phyloP scores from a whole-genome alignment of 1,140 invertebrate genomes.

The Drosophila nebulosa region DNA sequence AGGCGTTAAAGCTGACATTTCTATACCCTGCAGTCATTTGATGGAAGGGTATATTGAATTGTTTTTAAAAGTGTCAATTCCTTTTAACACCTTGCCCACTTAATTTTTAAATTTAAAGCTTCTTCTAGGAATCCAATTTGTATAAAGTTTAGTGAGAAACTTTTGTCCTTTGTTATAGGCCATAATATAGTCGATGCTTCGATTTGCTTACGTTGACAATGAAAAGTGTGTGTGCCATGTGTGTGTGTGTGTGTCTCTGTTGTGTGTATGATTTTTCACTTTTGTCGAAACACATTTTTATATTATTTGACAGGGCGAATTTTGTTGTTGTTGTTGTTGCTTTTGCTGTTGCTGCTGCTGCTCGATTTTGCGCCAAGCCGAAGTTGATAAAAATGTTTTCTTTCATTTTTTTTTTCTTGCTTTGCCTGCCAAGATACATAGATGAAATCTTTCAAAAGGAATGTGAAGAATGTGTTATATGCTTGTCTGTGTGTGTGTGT shows the following conservation, averaged over 20 bases:
- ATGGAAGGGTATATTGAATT: neutral
- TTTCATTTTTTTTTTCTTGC: neutral
- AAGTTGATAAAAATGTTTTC: conserved; percentile 60
- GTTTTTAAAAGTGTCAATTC: too few species aligned
- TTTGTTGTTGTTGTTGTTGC: conserved; percentile 40
- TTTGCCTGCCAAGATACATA: conserved; percentile 17
- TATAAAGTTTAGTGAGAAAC: too few species aligned
- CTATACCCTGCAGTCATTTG: neutral
- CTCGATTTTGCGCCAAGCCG: conserved; percentile 30
- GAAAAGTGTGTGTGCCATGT: conserved; percentile 52
- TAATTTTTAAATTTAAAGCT: too few species aligned
- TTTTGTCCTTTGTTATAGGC: too few species aligned
- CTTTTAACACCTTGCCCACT: too few species aligned
- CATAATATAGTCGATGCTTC: neutral
- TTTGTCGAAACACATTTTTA: conserved; percentile 65
- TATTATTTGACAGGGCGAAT: conserved; percentile 65
- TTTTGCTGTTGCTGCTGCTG: conserved; percentile 42
- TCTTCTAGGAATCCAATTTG: too few species aligned
- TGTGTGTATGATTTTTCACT: conserved; percentile 70
- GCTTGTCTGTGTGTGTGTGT: conserved; percentile 1
- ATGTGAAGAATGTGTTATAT: conserved; percentile 3
- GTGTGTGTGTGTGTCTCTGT: conserved; percentile 35
- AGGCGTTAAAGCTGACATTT: conserved; percentile 50
- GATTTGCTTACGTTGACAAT: conserved; percentile 51
- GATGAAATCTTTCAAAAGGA: conserved; percentile 8